Evolutionary conservation across 2,888 invertebrate genomes (phyloP), one percentile per base, ranked within the genome.

Genomic region (Taenaris catops): DNA sequence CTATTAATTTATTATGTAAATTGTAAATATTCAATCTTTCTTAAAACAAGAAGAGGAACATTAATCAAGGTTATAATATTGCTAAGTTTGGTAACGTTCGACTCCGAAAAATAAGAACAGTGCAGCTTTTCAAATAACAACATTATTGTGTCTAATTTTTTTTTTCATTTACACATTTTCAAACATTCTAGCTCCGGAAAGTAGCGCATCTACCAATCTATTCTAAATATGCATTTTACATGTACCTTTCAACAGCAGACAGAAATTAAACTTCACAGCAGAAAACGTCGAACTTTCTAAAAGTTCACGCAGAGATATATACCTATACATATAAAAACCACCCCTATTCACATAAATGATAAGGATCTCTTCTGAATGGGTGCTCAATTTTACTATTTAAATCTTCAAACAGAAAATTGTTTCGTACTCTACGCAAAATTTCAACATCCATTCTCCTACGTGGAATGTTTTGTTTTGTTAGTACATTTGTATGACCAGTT

Each of bases 1-100:
- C 83, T 87, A 86, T 79, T 64, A 62, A 55, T 63, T 75, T 67
- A 50, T 66, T 75, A 65, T 83, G 78, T 86, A 81, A 69, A 81
- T 79, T 83, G 87, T 87, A 88, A 87, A 87, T 87, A 87, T 84
- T 76, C 62, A 75, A 76, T 86, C 79, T 87, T 81, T 83, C 87
- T 86, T 87, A 87, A 86, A 79, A 86, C 59, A 86, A 86, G 78
- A 79, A 80, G 84, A 87, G 87, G 87, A 87, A 87, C 87, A 86
- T 87, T 71, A 75, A 80, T 83, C 62, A 84, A 79, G 81, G 79
- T 86, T 76, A 69, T 63, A 68, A 71, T 83, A 83, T 81, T 75
- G 74, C 78, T 83, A 76, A 72, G 75, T 72, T 73, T 79, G 86
- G 86, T 86, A 86, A 86, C 80, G 65, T 71, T 73, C 62, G 66